A percentile compares a stretch with the other conserved stretches of the same genome.
phyloP scores from a whole-genome alignment of 2,113 vertebrate genomes.

The Ascaphus truei region DNA sequence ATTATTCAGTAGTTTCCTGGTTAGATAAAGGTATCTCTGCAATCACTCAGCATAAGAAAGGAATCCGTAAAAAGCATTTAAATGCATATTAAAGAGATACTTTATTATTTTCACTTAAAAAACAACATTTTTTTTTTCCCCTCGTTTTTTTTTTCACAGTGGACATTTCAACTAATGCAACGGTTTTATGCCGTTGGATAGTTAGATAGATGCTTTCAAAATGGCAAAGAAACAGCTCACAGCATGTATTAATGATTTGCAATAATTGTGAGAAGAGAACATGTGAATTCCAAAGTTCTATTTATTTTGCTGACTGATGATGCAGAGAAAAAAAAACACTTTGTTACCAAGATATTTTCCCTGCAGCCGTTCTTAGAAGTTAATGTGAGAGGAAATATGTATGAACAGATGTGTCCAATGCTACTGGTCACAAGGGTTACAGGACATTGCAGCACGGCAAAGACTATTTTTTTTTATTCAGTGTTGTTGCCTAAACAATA shows the following conservation, averaged over 20 bases:
- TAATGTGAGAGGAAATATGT: conserved; percentile 1
- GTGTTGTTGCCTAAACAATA: too few relatives aligned
- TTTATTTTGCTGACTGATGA: conserved; percentile 7
- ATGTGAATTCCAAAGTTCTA: not conserved
- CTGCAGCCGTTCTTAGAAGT: not conserved
- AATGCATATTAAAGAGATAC: not conserved
- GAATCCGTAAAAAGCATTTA: not conserved
- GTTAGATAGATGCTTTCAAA: not conserved
- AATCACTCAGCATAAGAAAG: too few relatives aligned
- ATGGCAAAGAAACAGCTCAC: not conserved
- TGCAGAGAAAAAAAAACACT: not conserved
- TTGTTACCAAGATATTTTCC: not conserved
- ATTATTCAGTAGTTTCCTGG: too few relatives aligned
- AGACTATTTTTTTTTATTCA: too few relatives aligned
- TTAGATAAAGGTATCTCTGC: too few relatives aligned
- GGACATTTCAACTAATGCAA: too few relatives aligned
- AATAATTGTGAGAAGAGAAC: conserved; percentile 35
- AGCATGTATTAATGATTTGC: conserved; percentile 39
- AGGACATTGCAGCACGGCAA: too few relatives aligned
- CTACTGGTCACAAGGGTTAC: not conserved
- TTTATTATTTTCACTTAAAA: too few relatives aligned
- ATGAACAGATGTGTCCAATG: not conserved
- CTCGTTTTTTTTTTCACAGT: too few relatives aligned
- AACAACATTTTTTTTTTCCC: too few relatives aligned
- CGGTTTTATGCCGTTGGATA: too few relatives aligned